phyloP scores from a whole-genome alignment of 2,113 vertebrate species.

The Sinocyclocheilus anshuiensis region DNA sequence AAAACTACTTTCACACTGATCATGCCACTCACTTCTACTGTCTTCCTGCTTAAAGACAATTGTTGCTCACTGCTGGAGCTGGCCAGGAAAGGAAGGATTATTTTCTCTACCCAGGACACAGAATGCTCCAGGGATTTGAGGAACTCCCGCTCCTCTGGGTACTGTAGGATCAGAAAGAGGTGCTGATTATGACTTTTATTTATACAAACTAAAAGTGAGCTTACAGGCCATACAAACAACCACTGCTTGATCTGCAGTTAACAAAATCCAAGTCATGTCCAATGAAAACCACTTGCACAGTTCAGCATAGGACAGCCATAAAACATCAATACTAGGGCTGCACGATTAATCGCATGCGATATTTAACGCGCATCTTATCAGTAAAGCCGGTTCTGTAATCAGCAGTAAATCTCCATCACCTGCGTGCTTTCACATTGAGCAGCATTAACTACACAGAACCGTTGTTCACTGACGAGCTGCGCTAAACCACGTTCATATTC shows the following conservation, averaged over 20 bases:
- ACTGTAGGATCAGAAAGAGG: conserved; percentile 67
- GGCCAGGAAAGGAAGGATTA: conserved; percentile 76
- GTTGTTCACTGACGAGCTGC: too few species aligned
- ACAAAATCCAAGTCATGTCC: not conserved
- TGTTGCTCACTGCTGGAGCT: conserved; percentile 61
- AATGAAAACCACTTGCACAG: not conserved
- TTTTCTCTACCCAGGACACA: conserved; percentile 82
- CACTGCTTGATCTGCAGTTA: not conserved
- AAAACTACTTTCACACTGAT: not conserved
- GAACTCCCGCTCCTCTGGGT: conserved; percentile 78
- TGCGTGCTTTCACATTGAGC: too few species aligned
- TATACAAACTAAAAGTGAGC: not conserved
- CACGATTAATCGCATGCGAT: too few species aligned
- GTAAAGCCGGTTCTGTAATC: too few species aligned
- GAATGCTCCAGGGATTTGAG: conserved; percentile 78
- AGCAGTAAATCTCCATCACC: too few species aligned
- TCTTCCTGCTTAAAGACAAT: conserved; percentile 70
- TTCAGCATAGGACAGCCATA: not conserved
- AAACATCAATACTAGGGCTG: not conserved
- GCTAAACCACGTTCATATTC: too few species aligned
- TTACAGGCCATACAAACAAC: not conserved
- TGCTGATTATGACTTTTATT: not conserved
- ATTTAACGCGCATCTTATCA: too few species aligned
- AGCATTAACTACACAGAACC: too few species aligned
- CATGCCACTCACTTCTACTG: conserved; percentile 80